A percentile compares a stretch with the other conserved stretches of the same genome.
Evolutionary conservation across 2,797 vertebrate genomes (phyloP).

Genomic region (Ataeniobius toweri): DNA sequence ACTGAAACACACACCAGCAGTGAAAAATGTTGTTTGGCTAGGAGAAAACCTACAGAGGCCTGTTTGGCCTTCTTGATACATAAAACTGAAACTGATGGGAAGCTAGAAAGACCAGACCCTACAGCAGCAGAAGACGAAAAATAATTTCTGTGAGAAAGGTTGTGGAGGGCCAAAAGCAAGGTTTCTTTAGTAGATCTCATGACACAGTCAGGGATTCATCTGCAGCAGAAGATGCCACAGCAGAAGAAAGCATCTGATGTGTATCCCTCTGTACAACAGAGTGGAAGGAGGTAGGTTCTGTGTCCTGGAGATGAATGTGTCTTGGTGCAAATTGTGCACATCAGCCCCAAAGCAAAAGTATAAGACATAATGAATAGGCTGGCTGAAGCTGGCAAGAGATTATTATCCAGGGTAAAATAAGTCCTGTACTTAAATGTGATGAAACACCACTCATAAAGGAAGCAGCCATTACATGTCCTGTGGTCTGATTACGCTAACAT

Average conservation of each 20-base stretch:
- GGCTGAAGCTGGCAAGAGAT: neutral
- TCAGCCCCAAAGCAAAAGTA: neutral
- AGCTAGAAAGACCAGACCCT: neutral
- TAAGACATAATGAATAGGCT: neutral
- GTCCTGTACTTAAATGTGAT: neutral
- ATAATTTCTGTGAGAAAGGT: neutral
- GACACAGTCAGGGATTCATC: neutral
- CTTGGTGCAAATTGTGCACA: too few relatives aligned
- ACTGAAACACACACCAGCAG: neutral
- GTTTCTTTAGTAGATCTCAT: neutral
- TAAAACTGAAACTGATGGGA: conserved; percentile 1
- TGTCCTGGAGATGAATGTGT: neutral
- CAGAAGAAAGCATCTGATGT: neutral
- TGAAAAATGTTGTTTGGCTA: neutral
- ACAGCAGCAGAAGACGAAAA: neutral
- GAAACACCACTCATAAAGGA: neutral
- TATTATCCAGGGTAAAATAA: neutral
- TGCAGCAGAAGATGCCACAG: too few relatives aligned
- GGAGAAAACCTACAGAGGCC: neutral
- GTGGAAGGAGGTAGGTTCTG: too few relatives aligned
- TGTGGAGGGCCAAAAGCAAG: neutral
- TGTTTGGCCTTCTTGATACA: neutral
- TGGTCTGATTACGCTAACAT: neutral
- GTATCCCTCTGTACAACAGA: neutral
- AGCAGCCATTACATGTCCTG: neutral